A percentile compares a stretch with the other conserved stretches of the same genome.
These are phyloP conservation scores for Clamator glandarius DNA, from an alignment of 2,797 vertebrate species.

Conservation along the genomic window DNA sequence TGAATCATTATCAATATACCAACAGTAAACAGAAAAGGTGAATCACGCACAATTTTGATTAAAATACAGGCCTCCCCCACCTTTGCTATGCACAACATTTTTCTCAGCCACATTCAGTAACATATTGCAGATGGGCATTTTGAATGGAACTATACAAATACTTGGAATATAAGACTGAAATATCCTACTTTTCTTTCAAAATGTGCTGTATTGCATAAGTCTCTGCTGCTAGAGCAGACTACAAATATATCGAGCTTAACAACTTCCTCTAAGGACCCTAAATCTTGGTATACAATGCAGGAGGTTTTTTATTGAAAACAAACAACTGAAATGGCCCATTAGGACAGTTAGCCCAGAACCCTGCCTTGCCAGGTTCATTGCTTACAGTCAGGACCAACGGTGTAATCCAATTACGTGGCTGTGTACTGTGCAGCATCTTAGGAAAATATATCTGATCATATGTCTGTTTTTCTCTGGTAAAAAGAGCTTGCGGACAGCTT, in stretches of 20 bases:
- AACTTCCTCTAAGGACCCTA: conserved; percentile 8
- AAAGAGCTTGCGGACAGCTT: conserved; percentile 69
- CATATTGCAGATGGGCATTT: neutral
- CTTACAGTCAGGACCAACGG: conserved; percentile 43
- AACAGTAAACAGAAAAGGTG: neutral
- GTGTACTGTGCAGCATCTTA: neutral
- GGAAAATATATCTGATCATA: conserved; percentile 48
- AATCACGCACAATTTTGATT: neutral
- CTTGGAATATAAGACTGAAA: neutral
- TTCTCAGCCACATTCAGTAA: neutral
- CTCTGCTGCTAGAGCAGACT: neutral
- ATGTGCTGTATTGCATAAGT: neutral
- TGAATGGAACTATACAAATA: neutral
- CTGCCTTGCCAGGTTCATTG: conserved; percentile 41
- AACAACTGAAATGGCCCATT: conserved; percentile 61
- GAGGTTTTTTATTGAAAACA: conserved; percentile 56
- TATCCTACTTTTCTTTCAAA: neutral
- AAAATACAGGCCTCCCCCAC: neutral
- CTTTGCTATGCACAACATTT: neutral
- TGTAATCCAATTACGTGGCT: conserved; percentile 51
- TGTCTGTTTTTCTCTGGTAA: conserved; percentile 44
- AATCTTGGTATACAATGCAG: conserved; percentile 33
- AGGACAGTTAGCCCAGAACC: conserved; percentile 53
- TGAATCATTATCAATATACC: neutral
- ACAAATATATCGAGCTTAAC: neutral